Base-by-base conservation (phyloP, 2,113 vertebrate genomes). In the Polypterus bichir region DNA sequence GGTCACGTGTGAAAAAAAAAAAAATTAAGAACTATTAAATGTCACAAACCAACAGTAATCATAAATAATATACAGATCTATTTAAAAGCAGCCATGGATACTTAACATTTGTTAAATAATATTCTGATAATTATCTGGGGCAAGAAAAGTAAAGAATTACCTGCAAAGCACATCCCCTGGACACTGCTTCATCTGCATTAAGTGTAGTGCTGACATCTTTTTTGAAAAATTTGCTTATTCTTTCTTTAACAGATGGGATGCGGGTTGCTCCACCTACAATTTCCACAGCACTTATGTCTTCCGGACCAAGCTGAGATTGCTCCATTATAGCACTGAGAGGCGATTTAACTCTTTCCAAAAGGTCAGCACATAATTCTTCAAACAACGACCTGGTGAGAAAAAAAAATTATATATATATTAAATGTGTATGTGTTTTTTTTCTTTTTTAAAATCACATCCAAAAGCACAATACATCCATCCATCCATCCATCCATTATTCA, bases 161-260 rank as follows among this genome's bases (percentile, higher is more conserved):
- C 86, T 88, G 86, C 4, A 89, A 64, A 1, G 87, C 83, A 61
- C 84, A 90, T 1, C 88, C 88, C 61, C 83, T 79, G 59, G 86
- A 84, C 46, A 88, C 86, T 0, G 86, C 86, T 76, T 91, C 87
- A 64, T 89, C 88, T 4, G 87, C 89, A 57, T 90, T 90, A 48
- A 91, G 73, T 0, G 88, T 90, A 8, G 84, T 88, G 67, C 87
- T 87, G 54, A 85, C 57, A 65, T 87, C 84, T 63, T 85, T 89
- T 54, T 76, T 82, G 65, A 91, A 90, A 70, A 91, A 89, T n/a
- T 76, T 86, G 48, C 77, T 71, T 57, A 90, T 84, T 64, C 65
- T 82, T 48, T 86, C 83, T 62, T 88, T 90, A 57, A 89, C 83
- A 27, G 83, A 83, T 62, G 85, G 85, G 69, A 91, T 83, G 49